Conservation (phyloP, 1,140 invertebrate species). For the Druon quercuslanigerum region DNA sequence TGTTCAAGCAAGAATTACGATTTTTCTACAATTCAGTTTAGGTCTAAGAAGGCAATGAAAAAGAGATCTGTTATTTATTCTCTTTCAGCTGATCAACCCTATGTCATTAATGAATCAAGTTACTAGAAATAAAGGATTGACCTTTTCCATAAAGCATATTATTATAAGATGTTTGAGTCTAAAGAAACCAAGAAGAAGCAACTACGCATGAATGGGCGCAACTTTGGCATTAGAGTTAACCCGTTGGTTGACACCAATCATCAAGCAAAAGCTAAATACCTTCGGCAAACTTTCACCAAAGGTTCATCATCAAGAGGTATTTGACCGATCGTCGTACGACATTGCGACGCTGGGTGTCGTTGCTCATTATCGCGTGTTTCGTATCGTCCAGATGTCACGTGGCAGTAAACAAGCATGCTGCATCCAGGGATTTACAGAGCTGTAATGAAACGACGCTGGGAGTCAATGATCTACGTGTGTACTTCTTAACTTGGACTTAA, state of each 20-base stretch:
- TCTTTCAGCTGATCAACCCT: too few species aligned
- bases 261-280: conserved; percentile 14
- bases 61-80: too few species aligned
- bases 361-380: conserved; percentile 15
- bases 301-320: conserved; percentile 15
- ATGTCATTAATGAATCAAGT: background rate
- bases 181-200: conserved; percentile 1
- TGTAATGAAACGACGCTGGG: conserved; percentile 34
- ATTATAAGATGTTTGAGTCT: background rate
- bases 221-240: conserved; percentile 12
- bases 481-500: background rate
- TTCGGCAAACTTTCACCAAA: conserved; percentile 17
- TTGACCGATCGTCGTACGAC: background rate
- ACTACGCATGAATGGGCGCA: conserved; percentile 5
- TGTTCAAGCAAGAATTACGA: too few species aligned
- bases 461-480: conserved; percentile 68
- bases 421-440: conserved; percentile 29
- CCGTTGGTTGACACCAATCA: conserved; percentile 30
- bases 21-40: too few species aligned
- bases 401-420: conserved; percentile 39
- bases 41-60: too few species aligned
- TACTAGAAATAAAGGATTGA: background rate
- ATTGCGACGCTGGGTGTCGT: conserved; percentile 20
- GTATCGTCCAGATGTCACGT: conserved; percentile 20
- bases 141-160: background rate